Conservation (phyloP, 1,140 invertebrate species). For the Metopolophium dirhodum region DNA sequence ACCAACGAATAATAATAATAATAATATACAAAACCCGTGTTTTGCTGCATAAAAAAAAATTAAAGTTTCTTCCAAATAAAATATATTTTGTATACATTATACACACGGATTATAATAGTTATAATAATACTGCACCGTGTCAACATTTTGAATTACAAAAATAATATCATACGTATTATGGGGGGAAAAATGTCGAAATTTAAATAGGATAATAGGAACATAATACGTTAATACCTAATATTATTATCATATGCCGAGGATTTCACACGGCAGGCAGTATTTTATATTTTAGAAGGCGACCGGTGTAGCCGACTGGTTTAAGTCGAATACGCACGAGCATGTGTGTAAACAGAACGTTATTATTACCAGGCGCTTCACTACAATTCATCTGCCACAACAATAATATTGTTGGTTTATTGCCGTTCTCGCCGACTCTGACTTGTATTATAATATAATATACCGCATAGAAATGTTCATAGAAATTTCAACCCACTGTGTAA, state of each 20-base stretch:
- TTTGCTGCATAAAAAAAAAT: background rate
- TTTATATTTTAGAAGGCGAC: conserved; percentile 31
- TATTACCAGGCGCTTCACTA: background rate
- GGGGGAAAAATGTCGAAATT: background rate
- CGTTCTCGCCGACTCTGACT: background rate
- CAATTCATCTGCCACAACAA: background rate
- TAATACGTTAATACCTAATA: background rate
- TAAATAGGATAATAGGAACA: background rate
- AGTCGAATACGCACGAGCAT: background rate
- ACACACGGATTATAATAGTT: conserved; percentile 15
- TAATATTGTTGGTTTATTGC: background rate
- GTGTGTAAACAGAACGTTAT: conserved; percentile 15
- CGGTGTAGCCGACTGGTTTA: background rate
- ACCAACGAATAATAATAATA: conserved; percentile 1
- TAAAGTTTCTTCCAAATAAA: background rate
- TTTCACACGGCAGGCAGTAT: background rate
- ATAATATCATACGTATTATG: background rate
- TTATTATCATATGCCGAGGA: background rate
- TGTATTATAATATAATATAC: too few species aligned
- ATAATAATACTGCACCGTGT: too few species aligned
- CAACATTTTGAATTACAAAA: background rate
- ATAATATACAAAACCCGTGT: background rate
- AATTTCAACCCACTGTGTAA: background rate
- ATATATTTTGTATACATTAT: background rate
- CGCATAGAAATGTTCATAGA: background rate